These are phyloP conservation scores for Nycticryphes semicollaris DNA, from an alignment of 2,113 vertebrate genomes.

Conservation along the genomic window DNA sequence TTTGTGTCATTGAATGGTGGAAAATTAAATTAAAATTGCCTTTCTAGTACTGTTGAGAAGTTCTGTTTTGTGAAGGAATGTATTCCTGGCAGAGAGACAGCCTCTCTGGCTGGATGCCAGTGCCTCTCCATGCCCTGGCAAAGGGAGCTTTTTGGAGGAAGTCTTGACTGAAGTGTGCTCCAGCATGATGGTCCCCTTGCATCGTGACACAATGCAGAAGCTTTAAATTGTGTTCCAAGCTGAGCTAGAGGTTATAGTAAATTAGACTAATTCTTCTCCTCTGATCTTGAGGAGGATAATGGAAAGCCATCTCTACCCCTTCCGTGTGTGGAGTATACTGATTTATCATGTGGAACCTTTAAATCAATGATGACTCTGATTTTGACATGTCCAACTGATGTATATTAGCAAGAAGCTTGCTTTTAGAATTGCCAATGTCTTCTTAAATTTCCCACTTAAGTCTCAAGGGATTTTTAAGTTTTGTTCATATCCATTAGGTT, in stretches of 20 bases:
- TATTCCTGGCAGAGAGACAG: neutral
- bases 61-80: neutral
- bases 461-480: neutral
- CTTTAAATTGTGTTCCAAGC: neutral
- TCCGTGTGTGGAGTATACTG: neutral
- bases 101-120: neutral
- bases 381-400: neutral
- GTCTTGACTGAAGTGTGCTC: neutral
- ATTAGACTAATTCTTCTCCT: neutral
- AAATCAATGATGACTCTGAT: neutral
- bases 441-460: neutral
- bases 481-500: neutral
- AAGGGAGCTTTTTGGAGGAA: neutral
- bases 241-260: neutral
- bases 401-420: neutral
- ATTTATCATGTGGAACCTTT: neutral
- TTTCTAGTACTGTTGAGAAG: neutral
- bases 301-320: neutral
- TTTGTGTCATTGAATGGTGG: neutral
- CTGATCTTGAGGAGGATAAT: neutral
- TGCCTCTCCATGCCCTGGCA: neutral
- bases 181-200: neutral
- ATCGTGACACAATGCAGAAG: neutral
- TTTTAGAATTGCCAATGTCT: neutral
- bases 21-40: constrained; percentile 12